These are phyloP conservation scores for Tetheella fluctuosa DNA, from an alignment of 2,888 invertebrate genomes.

Conservation along the genomic window DNA sequence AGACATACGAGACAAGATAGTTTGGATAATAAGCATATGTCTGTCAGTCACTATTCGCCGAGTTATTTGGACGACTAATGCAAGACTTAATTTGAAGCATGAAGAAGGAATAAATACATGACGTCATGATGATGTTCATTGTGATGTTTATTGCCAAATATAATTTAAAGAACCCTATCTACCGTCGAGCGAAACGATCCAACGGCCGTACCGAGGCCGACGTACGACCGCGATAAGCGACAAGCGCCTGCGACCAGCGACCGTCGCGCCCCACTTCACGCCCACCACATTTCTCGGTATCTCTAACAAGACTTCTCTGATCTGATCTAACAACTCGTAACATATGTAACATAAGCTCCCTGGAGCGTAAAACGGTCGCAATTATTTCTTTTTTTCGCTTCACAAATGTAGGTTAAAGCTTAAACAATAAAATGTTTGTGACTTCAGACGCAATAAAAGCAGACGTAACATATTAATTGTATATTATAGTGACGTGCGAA, in stretches of 20 bases:
- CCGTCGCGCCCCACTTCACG: conserved; percentile 53
- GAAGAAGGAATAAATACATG: no score
- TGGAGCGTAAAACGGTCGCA: conserved; percentile 49
- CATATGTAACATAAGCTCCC: conserved; percentile 60
- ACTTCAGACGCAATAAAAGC: conserved; percentile 28
- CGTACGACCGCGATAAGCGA: no score
- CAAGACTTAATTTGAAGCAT: no score
- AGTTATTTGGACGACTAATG: no score
- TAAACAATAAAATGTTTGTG: conserved; percentile 49
- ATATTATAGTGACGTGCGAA: conserved; percentile 24
- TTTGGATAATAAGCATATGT: no score
- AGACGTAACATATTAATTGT: conserved; percentile 16
- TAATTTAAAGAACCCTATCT: neutral
- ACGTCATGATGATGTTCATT: neutral
- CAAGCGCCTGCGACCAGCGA: conserved; percentile 15
- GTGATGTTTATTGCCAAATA: neutral
- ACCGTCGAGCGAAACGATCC: neutral
- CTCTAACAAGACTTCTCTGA: conserved; percentile 41
- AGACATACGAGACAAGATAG: no score
- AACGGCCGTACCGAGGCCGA: neutral
- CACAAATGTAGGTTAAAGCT: conserved; percentile 59
- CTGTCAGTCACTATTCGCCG: no score
- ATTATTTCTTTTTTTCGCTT: conserved; percentile 44
- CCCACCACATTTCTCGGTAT: conserved; percentile 48
- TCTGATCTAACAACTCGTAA: conserved; percentile 68